phyloP scores from a whole-genome alignment of 2,888 invertebrate species.

The Ennomos quercinarius region DNA sequence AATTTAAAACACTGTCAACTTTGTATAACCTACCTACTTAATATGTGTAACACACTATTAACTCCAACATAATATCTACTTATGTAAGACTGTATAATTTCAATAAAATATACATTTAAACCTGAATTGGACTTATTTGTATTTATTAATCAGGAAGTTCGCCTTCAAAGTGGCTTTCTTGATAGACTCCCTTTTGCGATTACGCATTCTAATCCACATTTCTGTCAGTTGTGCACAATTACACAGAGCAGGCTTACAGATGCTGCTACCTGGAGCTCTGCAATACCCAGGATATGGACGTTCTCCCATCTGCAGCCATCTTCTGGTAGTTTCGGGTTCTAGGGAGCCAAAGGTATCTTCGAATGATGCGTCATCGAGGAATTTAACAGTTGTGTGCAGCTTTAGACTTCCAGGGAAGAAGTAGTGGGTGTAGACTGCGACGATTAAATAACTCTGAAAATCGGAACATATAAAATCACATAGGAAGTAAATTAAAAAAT shows the following conservation, averaged over 20 bases:
- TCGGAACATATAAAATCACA: no score
- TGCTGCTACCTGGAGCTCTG: slow-evolving; percentile 61
- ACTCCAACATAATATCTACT: no score
- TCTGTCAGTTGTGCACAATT: slow-evolving; percentile 61
- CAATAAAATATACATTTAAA: no score
- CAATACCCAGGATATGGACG: slow-evolving; percentile 76
- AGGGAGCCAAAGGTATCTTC: slow-evolving; percentile 22
- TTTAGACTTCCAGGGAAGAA: slow-evolving; percentile 63
- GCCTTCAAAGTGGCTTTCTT: no score
- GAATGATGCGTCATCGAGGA: slow-evolving; percentile 44
- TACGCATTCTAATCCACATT: slow-evolving; percentile 54
- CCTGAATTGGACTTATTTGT: no score
- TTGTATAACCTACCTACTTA: no score
- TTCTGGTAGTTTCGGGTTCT: slow-evolving; percentile 43
- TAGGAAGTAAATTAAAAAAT: no score
- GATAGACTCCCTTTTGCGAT: slow-evolving; percentile 3
- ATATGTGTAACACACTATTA: no score
- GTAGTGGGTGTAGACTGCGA: slow-evolving; percentile 62
- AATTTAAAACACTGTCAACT: no score
- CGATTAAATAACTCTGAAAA: slow-evolving; percentile 59
- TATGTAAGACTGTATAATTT: no score
- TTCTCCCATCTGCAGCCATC: slow-evolving; percentile 65
- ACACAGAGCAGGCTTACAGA: slow-evolving; percentile 64
- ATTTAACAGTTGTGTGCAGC: slow-evolving; percentile 45
- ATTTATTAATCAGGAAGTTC: no score